Conservation (phyloP, 1,140 invertebrate species). For the Drosophila seguyi region DNA sequence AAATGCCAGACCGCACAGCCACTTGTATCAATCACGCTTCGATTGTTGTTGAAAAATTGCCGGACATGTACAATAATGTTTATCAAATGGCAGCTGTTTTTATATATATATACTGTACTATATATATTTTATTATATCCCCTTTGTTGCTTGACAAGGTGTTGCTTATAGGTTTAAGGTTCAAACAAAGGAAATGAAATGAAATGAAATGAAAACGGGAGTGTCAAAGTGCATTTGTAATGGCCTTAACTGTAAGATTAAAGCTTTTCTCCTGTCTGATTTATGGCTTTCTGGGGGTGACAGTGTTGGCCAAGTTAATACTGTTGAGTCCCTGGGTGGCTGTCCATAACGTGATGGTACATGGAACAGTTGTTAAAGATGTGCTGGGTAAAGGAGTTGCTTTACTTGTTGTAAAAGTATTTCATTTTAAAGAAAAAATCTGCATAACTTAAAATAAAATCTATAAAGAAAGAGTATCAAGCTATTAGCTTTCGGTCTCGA, state of each 20-base stretch:
- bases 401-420: not conserved
- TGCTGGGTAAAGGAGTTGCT: not conserved
- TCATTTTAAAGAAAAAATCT: not conserved
- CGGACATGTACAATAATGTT: conserved; percentile 82
- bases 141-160: conserved; percentile 21
- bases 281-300: conserved; percentile 37
- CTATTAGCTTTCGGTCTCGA: too few relatives aligned
- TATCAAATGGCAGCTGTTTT: conserved; percentile 73
- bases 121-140: not conserved
- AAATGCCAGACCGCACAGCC: conserved; percentile 34
- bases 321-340: not conserved
- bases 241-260: conserved; percentile 64
- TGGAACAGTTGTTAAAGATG: conserved; percentile 22
- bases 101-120: not conserved
- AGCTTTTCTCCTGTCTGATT: conserved; percentile 52
- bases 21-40: conserved; percentile 76
- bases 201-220: not conserved
- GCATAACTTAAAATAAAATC: not conserved
- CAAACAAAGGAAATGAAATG: conserved; percentile 4
- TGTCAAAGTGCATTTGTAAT: conserved; percentile 74
- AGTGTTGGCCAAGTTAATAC: conserved; percentile 6
- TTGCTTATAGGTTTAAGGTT: not conserved
- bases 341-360: not conserved
- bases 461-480: not conserved
- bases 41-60: conserved; percentile 80